phyloP scores from a whole-genome alignment of 2,888 invertebrate species.

The Drosophila mercatorum region DNA sequence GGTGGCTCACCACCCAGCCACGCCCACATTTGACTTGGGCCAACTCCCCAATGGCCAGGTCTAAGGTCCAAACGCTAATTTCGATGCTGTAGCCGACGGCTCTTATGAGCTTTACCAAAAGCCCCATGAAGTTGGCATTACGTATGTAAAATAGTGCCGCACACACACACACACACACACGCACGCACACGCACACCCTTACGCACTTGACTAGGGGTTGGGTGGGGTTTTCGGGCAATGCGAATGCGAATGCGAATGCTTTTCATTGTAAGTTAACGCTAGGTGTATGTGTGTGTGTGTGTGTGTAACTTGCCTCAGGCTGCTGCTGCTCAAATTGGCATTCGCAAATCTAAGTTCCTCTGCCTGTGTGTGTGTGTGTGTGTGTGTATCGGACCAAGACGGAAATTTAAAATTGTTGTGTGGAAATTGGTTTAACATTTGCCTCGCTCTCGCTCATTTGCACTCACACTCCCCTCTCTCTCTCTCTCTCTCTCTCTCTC shows the following conservation, averaged over 20 bases:
- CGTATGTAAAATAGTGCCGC: conserved; percentile 74
- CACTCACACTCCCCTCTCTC: not conserved
- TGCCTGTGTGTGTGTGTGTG: conserved; percentile 33
- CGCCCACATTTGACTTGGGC: conserved; percentile 13
- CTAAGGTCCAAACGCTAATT: conserved; percentile 68
- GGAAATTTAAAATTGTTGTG: conserved; percentile 75
- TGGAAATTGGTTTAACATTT: conserved; percentile 73
- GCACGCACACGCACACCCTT: conserved; percentile 24
- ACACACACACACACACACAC: conserved; percentile 18
- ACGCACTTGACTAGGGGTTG: conserved; percentile 44
- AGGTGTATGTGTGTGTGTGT: conserved; percentile 25
- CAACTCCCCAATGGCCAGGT: conserved; percentile 38
- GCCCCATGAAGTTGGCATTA: conserved; percentile 73
- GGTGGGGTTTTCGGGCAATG: conserved; percentile 27
- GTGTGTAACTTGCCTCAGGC: conserved; percentile 39
- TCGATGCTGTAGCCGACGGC: conserved; percentile 68
- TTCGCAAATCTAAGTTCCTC: conserved; percentile 66
- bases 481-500: not conserved
- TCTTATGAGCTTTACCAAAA: conserved; percentile 71
- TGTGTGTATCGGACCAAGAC: conserved; percentile 37
- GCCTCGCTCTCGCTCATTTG: conserved; percentile 11
- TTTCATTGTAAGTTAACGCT: conserved; percentile 71
- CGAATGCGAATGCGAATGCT: conserved; percentile 36
- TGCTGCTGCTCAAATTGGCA: conserved; percentile 63
- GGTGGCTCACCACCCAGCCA: no score